Conservation (phyloP, 2,113 vertebrate species). For the Azemiops feae region DNA sequence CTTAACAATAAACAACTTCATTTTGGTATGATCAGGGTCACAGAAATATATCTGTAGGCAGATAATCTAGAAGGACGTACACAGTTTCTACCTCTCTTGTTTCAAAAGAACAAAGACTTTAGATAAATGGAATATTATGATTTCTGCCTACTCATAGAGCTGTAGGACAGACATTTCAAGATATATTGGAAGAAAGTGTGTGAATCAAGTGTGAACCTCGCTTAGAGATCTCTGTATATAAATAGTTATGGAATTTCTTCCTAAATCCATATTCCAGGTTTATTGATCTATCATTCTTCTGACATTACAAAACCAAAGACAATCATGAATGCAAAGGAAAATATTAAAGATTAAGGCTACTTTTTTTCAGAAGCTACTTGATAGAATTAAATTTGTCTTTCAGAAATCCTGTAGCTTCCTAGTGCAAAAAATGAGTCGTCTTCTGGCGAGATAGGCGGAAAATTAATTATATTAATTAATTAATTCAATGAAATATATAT, state of each 20-base stretch:
- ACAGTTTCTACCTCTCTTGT: neutral
- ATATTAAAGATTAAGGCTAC: neutral
- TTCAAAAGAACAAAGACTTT: neutral
- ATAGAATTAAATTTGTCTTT: neutral
- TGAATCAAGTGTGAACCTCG: neutral
- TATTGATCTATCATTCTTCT: neutral
- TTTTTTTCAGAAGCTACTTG: neutral
- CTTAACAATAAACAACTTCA: neutral
- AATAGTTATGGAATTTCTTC: neutral
- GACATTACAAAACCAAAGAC: neutral
- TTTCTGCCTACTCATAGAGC: neutral
- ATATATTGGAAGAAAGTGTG: neutral
- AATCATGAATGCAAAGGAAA: neutral
- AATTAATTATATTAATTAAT: too few relatives aligned
- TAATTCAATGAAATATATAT: neutral
- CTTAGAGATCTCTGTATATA: neutral
- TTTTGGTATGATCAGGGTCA: neutral
- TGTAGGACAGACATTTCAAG: neutral
- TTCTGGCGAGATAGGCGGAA: too few relatives aligned
- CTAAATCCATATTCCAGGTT: neutral
- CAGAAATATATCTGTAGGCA: neutral
- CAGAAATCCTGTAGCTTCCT: neutral
- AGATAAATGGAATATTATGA: neutral
- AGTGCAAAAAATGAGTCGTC: neutral
- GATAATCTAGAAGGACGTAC: neutral